Evolutionary conservation across 2,888 invertebrate genomes (phyloP).

Genomic region (Diplazon laetatorius): DNA sequence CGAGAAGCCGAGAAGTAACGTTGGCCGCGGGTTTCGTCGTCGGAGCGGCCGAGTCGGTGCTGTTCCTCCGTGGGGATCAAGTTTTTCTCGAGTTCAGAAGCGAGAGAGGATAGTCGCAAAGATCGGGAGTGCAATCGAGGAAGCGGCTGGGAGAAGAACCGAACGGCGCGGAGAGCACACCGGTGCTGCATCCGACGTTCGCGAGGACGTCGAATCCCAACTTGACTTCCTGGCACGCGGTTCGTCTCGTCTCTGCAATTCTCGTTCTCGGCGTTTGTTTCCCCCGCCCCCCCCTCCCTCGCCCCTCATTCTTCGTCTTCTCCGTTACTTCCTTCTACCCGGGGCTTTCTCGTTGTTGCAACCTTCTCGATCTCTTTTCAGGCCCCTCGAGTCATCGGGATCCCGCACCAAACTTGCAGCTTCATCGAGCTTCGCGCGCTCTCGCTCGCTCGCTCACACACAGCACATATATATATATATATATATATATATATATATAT

Average conservation of each 20-base stretch:
- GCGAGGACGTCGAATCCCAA: slow-evolving; percentile 75
- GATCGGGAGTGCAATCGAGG: slow-evolving; percentile 40
- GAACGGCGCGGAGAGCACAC: neutral
- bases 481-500: too few relatives aligned
- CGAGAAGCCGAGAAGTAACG: too few relatives aligned
- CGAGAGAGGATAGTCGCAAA: slow-evolving; percentile 42
- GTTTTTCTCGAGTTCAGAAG: slow-evolving; percentile 78
- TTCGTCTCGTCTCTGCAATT: slow-evolving; percentile 25
- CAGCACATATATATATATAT: too few relatives aligned
- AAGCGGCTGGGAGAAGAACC: neutral
- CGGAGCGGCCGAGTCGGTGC: slow-evolving; percentile 20
- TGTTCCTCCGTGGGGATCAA: slow-evolving; percentile 75
- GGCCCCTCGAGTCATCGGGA: slow-evolving; percentile 38
- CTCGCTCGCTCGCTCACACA: neutral
- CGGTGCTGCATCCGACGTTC: slow-evolving; percentile 18
- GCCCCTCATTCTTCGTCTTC: slow-evolving; percentile 46
- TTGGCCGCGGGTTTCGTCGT: slow-evolving; percentile 31
- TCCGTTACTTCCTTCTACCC: slow-evolving; percentile 46
- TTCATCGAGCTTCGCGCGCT: slow-evolving; percentile 44
- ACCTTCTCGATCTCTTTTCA: slow-evolving; percentile 37
- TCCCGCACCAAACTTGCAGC: slow-evolving; percentile 33
- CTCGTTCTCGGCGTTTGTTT: slow-evolving; percentile 50
- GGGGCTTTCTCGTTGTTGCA: slow-evolving; percentile 10
- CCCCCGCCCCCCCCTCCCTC: slow-evolving; percentile 53
- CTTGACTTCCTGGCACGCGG: slow-evolving; percentile 81